Base-by-base conservation (phyloP, 2,888 invertebrate genomes). In the Metellina segmentata region DNA sequence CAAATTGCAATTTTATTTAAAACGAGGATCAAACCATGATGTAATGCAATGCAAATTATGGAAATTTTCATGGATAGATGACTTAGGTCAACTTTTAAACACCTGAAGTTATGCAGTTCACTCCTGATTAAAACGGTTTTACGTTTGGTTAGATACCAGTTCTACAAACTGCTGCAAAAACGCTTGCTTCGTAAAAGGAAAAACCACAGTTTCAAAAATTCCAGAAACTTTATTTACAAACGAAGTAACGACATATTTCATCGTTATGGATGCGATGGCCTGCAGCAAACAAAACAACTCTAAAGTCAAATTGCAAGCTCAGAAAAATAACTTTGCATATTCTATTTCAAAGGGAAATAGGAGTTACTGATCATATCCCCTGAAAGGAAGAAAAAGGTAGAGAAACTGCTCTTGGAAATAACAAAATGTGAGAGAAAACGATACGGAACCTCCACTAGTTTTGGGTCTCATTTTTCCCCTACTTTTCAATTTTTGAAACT, bases 401-500 rank as follows among this genome's bases (percentile, higher is more conserved):
- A 61, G 61, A 61, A 61, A 61, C 61, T 9, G 61, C 61, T 61
- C 61, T 16, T 5, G 61, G 61, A 61, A 61, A 61, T 61, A 61
- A 61, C 61, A 7, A 61, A 61, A 61, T 61, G 61, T 61, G 61
- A 61, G 61, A 11, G 61, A 61, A 61, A 61, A 61, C 11, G 61
- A 11, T 11, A 61, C 16, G 11, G 11, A 16, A 69, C 53, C 16
- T 69, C 53, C 34, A 20, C 53, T 81, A 52, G 61, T 52, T 52
- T 81, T 69, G 61, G 20, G 16, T 52, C 79, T 52, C 79, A n/a
- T 79, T 75, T 61, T 53, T 34, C 34, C 81, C 53, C 19, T 20
- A 78, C 52, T 53, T 81, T 81, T 81, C 81, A 81, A 81, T 81
- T 81, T 69, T 53, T 81, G 81, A 9, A 34, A 69, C 61, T 34